Evolutionary conservation across 2,797 vertebrate species (phyloP).

Genomic region (Pipistrellus pipistrellus): DNA sequence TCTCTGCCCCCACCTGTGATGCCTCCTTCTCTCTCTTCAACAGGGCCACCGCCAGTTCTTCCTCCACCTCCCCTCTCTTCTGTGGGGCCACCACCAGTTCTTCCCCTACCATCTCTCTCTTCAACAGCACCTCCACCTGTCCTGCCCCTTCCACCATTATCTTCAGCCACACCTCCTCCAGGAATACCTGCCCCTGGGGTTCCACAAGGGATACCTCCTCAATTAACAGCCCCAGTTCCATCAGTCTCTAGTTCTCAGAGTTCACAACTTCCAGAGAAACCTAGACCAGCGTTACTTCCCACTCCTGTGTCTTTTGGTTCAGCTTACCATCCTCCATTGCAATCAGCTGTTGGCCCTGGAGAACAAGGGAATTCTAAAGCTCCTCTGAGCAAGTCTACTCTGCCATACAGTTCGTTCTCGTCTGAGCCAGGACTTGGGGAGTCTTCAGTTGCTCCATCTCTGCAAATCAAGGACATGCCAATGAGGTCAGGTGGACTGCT

Average conservation of each 20-base stretch:
- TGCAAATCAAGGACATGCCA: conserved; percentile 85
- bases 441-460: conserved; percentile 83
- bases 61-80: conserved; percentile 78
- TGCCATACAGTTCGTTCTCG: conserved; percentile 83
- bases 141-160: conserved; percentile 83
- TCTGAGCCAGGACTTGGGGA: conserved; percentile 88
- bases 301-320: conserved; percentile 87
- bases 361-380: conserved; percentile 87
- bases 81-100: conserved; percentile 75
- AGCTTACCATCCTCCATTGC: conserved; percentile 85
- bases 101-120: conserved; percentile 81
- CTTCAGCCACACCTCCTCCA: conserved; percentile 85
- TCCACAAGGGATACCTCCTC: conserved; percentile 83
- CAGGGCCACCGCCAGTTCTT: conserved; percentile 78
- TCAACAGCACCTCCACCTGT: conserved; percentile 78
- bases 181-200: conserved; percentile 80
- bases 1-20: conserved; percentile 82
- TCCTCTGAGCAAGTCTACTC: conserved; percentile 79
- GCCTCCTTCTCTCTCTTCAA: conserved; percentile 81
- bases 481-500: conserved; percentile 86
- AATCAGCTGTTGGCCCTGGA: conserved; percentile 84
- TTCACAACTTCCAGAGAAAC: conserved; percentile 86
- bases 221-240: conserved; percentile 83
- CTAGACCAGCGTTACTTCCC: conserved; percentile 87
- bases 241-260: conserved; percentile 86